Percentiles rank a stretch among this genome's conserved stretches.
Conservation (phyloP, 2,888 invertebrate species). For the Meteorus colon region DNA sequence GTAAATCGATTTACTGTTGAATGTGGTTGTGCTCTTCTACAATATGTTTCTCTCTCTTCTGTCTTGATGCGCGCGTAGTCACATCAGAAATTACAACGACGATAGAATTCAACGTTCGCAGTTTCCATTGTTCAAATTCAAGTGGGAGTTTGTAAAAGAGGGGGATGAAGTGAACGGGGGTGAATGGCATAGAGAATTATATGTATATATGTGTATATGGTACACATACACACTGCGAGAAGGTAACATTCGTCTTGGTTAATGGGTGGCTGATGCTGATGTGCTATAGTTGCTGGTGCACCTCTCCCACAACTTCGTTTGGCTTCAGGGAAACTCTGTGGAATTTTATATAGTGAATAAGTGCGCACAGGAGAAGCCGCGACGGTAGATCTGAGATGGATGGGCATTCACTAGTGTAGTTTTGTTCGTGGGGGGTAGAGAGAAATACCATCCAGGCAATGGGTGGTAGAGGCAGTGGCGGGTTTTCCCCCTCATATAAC, state of each 20-base stretch:
- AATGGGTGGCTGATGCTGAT: slow-evolving; percentile 29
- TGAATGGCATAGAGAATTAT: slow-evolving; percentile 16
- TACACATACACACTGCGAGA: slow-evolving; percentile 1
- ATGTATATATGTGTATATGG: not conserved
- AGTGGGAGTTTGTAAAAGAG: slow-evolving; percentile 2
- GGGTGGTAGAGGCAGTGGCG: not conserved
- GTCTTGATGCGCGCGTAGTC: not conserved
- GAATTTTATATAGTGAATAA: slow-evolving; percentile 27
- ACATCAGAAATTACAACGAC: slow-evolving; percentile 34
- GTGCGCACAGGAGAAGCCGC: not conserved
- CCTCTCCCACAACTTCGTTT: slow-evolving; percentile 19
- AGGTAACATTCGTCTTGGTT: slow-evolving; percentile 34
- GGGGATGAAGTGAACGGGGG: not conserved
- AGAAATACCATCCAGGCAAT: slow-evolving; percentile 21
- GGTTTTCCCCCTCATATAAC: not conserved
- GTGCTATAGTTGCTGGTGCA: not conserved
- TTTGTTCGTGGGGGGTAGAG: not conserved
- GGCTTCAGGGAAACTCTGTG: slow-evolving; percentile 20
- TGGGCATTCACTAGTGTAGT: slow-evolving; percentile 28
- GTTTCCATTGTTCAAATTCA: slow-evolving; percentile 35
- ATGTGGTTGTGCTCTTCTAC: not conserved
- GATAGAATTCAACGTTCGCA: slow-evolving; percentile 37
- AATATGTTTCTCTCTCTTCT: slow-evolving; percentile 16
- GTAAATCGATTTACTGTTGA: slow-evolving; percentile 42
- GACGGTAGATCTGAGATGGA: slow-evolving; percentile 22